Percentiles rank a stretch among this genome's conserved stretches.
Conservation (phyloP, 2,888 invertebrate species). For the Lobophora halterata region DNA sequence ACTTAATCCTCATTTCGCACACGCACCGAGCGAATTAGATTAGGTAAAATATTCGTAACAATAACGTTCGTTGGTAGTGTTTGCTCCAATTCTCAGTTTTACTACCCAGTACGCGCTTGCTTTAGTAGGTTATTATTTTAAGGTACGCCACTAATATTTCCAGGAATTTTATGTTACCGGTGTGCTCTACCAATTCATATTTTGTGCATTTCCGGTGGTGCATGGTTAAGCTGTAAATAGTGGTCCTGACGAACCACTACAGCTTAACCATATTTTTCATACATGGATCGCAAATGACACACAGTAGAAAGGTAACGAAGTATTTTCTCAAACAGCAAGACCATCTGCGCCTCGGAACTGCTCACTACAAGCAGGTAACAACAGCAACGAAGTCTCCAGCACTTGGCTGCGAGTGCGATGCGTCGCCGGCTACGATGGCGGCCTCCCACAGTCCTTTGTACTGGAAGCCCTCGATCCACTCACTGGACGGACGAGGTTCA, state of each 20-base stretch:
- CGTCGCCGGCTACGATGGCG: constrained; percentile 93
- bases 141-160: no score
- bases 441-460: constrained; percentile 91
- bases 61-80: constrained; percentile 21
- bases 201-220: no score
- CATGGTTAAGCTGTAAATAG: no score
- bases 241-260: no score
- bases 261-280: no score
- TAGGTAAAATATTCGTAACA: constrained; percentile 20
- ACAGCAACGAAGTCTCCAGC: constrained; percentile 64
- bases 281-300: no score
- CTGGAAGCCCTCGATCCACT: constrained; percentile 90
- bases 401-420: constrained; percentile 89
- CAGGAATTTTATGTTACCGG: neutral
- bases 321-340: constrained; percentile 78
- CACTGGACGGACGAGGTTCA: constrained; percentile 85
- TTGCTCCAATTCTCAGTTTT: constrained; percentile 20
- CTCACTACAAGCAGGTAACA: constrained; percentile 85
- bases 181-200: no score
- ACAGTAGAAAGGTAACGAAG: no score
- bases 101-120: no score
- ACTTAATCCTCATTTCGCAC: constrained; percentile 54
- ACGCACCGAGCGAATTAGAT: constrained; percentile 26
- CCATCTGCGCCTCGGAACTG: constrained; percentile 92
- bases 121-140: no score